Base-by-base conservation (phyloP, 2,113 vertebrate genomes). In the Alosa alosa region DNA sequence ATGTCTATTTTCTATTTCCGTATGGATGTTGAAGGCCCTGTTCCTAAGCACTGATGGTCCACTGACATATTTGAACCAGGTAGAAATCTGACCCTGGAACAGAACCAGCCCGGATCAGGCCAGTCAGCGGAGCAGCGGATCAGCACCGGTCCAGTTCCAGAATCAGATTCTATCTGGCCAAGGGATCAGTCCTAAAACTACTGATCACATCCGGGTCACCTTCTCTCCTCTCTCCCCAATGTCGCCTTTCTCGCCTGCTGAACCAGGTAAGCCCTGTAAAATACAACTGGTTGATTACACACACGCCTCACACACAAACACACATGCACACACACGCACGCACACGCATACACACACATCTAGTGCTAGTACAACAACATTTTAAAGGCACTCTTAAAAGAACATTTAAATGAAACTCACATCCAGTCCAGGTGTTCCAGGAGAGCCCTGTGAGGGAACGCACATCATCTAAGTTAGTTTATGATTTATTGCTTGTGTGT, bases 161-260 rank as follows among this genome's bases (percentile, higher is more conserved):
- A 9, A 13, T 31, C 64, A 72, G 64, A 25, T 2, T 72, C 64
- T 72, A 3, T 36, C 64, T 72, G 64, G 64, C 15, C 9, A 4
- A 36, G 25, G 11, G 8, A 25, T 25, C n/a, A 1, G 10, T 90
- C 93, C 93, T 49, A 15, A 52, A 15, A 52, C 50, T 52, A 52
- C 50, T 17, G 50, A 52, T 55, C 52, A 93, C 89, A 17, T 18
- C 60, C 44, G 22, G 8, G 94, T 97, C 96, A 99, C 98, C 98
- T 99, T 99, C 96, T 99, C 98, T 96, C 98, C 98, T 96, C 97
- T 99, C 92, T 99, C 98, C 95, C 98, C 98, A 90, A 92, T 88
- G 94, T 98, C 97, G 92, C 98, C 98, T 94, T 98, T 99, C 91
- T 99, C 98, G 93, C 98, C 98, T 92, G 94, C 97, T 94, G 97